Percentiles rank a stretch among this genome's conserved stretches.
Conservation (phyloP, 2,797 vertebrate genomes). For the Carduelis carduelis region DNA sequence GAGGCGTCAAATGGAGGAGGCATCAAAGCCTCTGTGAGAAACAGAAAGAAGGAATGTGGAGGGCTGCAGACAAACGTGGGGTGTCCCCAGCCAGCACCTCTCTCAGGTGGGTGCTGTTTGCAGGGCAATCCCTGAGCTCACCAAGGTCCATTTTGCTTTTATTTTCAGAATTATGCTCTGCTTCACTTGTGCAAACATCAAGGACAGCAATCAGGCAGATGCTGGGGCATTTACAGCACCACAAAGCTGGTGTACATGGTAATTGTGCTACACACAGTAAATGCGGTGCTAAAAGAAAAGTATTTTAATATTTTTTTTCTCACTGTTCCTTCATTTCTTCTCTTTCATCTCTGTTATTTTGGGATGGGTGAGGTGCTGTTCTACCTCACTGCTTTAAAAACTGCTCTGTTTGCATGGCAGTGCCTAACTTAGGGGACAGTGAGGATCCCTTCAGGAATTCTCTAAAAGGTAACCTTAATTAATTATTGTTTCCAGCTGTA, state of each 20-base stretch:
- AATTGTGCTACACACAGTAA: background rate
- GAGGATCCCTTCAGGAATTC: slow-evolving; percentile 22
- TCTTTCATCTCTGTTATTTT: background rate
- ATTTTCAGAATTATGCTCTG: background rate
- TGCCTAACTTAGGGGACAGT: background rate
- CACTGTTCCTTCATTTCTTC: background rate
- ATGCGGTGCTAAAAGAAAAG: background rate
- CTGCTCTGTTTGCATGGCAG: background rate
- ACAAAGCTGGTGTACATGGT: rapidly evolving
- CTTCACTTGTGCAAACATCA: background rate
- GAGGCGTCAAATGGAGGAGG: background rate
- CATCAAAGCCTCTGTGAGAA: background rate
- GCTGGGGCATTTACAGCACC: background rate
- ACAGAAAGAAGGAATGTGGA: background rate
- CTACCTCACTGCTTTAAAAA: background rate
- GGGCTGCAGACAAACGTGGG: rapidly evolving
- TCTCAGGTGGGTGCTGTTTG: background rate
- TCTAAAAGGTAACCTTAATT: slow-evolving; percentile 45
- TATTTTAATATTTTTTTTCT: background rate
- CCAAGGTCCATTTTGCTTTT: background rate
- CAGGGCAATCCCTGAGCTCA: background rate
- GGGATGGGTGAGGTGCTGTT: background rate
- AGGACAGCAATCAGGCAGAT: background rate
- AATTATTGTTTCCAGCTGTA: slow-evolving; percentile 36
- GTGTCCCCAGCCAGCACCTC: background rate